Evolutionary conservation across 2,797 vertebrate genomes (phyloP).

Genomic region (Merluccius polli): DNA sequence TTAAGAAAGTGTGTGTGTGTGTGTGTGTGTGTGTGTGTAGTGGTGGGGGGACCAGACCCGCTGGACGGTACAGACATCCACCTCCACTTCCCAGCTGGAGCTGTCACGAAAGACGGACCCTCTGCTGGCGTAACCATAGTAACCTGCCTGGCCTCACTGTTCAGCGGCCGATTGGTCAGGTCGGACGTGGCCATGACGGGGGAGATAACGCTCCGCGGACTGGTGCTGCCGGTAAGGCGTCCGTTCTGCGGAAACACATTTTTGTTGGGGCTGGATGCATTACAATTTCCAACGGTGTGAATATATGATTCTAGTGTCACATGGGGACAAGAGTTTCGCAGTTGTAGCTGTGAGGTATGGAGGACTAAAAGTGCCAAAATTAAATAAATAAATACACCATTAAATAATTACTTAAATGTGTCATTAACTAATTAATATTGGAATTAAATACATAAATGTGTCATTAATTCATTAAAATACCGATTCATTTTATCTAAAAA

Average conservation of each 20-base stretch:
- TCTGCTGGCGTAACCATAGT: conserved; percentile 99
- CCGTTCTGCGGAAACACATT: neutral
- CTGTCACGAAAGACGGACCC: conserved; percentile 97
- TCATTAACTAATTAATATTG: too few relatives aligned
- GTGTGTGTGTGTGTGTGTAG: conserved; percentile 57
- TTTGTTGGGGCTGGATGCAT: too few relatives aligned
- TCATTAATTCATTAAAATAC: too few relatives aligned
- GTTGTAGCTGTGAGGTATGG: too few relatives aligned
- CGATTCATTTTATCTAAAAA: too few relatives aligned
- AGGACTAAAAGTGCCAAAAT: too few relatives aligned
- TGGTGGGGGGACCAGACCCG: conserved; percentile 87
- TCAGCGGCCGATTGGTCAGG: conserved; percentile 87
- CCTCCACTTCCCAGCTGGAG: conserved; percentile 97
- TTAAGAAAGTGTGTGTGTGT: conserved; percentile 4
- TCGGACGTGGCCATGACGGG: conserved; percentile 98
- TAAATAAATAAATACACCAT: too few relatives aligned
- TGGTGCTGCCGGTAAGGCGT: conserved; percentile 89
- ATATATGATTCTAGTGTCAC: too few relatives aligned
- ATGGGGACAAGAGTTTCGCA: too few relatives aligned
- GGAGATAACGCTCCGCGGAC: conserved; percentile 93
- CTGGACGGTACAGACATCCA: conserved; percentile 97
- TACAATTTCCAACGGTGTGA: too few relatives aligned
- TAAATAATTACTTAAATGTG: too few relatives aligned
- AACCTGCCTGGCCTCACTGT: conserved; percentile 93
- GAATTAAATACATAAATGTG: too few relatives aligned